A percentile compares a stretch with the other conserved stretches of the same genome.
Evolutionary conservation across 30 jellyfish, hydroid and myxozoan genomes (phyloP).

Genomic region (Aurelia sp.): DNA sequence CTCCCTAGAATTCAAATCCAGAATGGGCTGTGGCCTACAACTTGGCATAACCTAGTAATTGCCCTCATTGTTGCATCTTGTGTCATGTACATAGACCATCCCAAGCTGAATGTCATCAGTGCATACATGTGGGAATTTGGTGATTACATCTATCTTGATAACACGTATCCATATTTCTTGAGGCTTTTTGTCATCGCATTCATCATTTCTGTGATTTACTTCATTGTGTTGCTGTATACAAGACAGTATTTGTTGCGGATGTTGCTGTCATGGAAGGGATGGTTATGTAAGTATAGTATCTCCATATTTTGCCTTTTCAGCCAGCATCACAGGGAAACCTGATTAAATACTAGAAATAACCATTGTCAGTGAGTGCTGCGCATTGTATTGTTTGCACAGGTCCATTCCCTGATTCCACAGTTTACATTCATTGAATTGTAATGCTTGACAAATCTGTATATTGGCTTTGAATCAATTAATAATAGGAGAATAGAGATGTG

Average conservation of each 20-base stretch:
- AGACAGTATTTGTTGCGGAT: constrained; percentile 85
- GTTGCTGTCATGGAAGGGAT: constrained; percentile 86
- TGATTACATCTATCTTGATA: constrained; percentile 74
- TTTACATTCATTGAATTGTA: too few relatives aligned
- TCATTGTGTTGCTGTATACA: constrained; percentile 86
- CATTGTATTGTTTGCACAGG: too few relatives aligned
- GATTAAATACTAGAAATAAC: too few relatives aligned
- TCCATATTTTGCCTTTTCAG: not conserved
- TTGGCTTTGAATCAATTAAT: too few relatives aligned
- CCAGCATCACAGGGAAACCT: too few relatives aligned
- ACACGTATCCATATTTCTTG: constrained; percentile 79
- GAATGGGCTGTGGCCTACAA: constrained; percentile 97
- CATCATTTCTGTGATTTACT: constrained; percentile 73
- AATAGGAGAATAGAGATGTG: too few relatives aligned
- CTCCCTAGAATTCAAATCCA: constrained; percentile 77
- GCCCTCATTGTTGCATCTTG: constrained; percentile 76
- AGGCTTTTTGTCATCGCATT: constrained; percentile 73
- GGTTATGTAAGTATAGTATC: constrained; percentile 92
- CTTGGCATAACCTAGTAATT: constrained; percentile 89
- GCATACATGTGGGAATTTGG: constrained; percentile 88
- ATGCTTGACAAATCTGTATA: too few relatives aligned
- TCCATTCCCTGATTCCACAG: too few relatives aligned
- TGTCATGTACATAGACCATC: constrained; percentile 88
- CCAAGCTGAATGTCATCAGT: constrained; percentile 79
- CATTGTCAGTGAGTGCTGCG: too few relatives aligned